Conservation (phyloP, 2,888 invertebrate genomes). For the Girardia tigrina region DNA sequence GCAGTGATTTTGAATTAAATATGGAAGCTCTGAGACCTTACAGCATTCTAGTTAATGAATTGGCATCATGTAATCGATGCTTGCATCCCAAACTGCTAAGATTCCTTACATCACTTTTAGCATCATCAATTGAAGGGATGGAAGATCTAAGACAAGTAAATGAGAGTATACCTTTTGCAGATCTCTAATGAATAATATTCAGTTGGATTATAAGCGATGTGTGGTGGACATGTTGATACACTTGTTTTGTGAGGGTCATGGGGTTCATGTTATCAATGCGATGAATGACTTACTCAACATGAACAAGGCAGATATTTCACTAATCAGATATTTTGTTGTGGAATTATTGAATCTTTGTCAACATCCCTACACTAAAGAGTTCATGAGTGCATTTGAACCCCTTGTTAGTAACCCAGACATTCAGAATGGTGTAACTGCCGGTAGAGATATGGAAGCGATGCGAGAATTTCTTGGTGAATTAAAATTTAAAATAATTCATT, state of each 20-base stretch:
- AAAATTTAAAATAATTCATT: no score
- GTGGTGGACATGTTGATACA: not conserved
- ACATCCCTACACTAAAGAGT: not conserved
- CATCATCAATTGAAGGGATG: slow-evolving; percentile 29
- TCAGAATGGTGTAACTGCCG: no score
- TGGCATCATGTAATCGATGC: slow-evolving; percentile 7
- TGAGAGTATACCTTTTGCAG: not conserved
- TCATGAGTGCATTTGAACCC: not conserved
- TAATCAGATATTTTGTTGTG: not conserved
- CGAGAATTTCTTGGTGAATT: no score
- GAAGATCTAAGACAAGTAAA: slow-evolving; percentile 33
- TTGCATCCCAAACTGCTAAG: slow-evolving; percentile 27
- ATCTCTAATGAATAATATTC: no score
- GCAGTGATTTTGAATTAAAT: slow-evolving; percentile 33
- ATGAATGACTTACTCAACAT: not conserved
- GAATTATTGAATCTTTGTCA: not conserved
- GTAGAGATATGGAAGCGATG: no score
- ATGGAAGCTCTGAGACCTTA: slow-evolving; percentile 34
- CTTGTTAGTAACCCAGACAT: no score
- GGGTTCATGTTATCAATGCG: not conserved
- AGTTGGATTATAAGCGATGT: not conserved
- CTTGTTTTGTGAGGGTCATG: not conserved
- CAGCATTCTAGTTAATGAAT: slow-evolving; percentile 35
- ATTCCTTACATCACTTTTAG: slow-evolving; percentile 26
- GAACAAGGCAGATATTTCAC: not conserved